Evolutionary conservation across 2,797 vertebrate species (phyloP).

Genomic region (Phaenicophaeus curvirostris): DNA sequence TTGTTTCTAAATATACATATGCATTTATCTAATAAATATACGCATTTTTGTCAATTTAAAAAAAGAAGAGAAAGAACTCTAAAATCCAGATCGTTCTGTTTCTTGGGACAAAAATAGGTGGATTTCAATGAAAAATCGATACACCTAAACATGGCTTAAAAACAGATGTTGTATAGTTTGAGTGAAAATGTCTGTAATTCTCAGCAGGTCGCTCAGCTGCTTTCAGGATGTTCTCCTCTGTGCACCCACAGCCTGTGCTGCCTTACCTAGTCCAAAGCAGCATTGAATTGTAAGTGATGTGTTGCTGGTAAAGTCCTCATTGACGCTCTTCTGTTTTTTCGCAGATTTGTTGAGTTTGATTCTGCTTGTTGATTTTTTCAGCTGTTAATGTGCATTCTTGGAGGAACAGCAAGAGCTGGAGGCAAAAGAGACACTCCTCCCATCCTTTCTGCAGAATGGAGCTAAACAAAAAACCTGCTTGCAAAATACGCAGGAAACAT

Average conservation of each 20-base stretch:
- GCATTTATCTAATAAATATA: no score
- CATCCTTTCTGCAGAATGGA: not conserved
- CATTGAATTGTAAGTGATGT: no score
- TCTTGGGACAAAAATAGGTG: not conserved
- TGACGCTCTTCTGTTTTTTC: not conserved
- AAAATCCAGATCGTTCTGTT: not conserved
- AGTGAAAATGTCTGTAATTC: not conserved
- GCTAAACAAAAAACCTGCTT: not conserved
- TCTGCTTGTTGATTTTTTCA: not conserved
- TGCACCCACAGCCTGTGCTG: no score
- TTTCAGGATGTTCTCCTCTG: not conserved
- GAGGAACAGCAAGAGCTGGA: not conserved
- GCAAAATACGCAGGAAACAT: not conserved
- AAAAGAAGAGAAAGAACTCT: not conserved
- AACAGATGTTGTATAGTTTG: not conserved
- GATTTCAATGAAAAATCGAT: not conserved
- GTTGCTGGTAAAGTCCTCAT: not conserved
- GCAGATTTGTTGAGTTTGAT: not conserved
- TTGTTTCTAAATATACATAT: no score
- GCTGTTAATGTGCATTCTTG: not conserved
- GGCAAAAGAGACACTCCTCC: not conserved
- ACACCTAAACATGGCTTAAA: not conserved
- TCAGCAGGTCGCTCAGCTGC: not conserved
- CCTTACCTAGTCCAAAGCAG: no score
- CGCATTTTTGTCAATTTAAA: not conserved